Base-by-base conservation (phyloP, 2,797 vertebrate species). In the Gymnothorax reevesii region DNA sequence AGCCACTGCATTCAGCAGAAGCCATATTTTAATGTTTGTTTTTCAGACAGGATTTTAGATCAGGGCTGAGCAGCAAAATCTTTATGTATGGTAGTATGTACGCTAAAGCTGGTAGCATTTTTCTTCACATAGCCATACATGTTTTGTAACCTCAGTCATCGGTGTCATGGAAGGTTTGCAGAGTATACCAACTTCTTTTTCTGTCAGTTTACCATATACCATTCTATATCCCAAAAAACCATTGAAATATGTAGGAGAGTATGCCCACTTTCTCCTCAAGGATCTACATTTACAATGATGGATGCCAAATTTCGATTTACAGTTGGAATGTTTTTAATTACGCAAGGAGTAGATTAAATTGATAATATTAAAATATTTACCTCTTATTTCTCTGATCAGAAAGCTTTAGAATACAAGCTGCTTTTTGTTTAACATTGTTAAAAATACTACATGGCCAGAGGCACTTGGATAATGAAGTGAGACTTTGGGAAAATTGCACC, bases 401-500 rank as follows among this genome's bases (percentile, higher is more conserved):
- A 13, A 15, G 7, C 5, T 55, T 52, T 55, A 33, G n/a, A 84
- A 73, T 25, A 77, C 75, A 22, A 20, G 57, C 15, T 69, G 71
- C 57, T 60, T 84, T 15, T 87, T 71, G 1, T 25, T 64, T 83
- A 83, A 83, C 83, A 57, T 54, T 42, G 73, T 73, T 55, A 49
- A 83, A 42, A 87, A 55, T 57, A 59, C 33, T 15, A 60, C 82
- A 42, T 83, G 60, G 83, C 25, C 22, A 17, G 64, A 60, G 82
- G 75, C 22, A 83, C 27, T 75, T 15, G n/a, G 57, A 54, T 60
- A 84, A 57, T 84, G 66, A 84, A 59, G 42, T n/a, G 54, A 64
- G 69, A 22, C 3, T 20, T 75, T 83, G 82, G 33, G 69, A 83
- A 83, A 77, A 87, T 87, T 12, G 69, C 8, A n/a, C 66, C 55